Conservation (phyloP, 2,113 vertebrate species). For the Leucoraja erinaceus region DNA sequence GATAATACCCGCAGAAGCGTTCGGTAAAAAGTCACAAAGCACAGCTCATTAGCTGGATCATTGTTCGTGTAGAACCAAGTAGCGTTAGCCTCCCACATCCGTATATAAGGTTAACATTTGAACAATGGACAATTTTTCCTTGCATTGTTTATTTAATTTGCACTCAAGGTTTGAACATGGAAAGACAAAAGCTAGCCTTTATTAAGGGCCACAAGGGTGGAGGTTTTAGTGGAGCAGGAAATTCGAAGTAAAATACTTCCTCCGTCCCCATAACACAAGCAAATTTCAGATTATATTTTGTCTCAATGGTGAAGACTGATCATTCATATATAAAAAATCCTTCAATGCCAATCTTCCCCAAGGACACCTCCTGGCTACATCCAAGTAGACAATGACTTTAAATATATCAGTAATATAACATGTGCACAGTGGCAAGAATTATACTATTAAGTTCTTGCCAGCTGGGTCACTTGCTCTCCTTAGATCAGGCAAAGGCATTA, state of each 20-base stretch:
- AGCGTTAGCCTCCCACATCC: not conserved
- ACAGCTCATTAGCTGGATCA: not conserved
- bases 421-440: not conserved
- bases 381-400: not conserved
- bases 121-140: not conserved
- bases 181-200: not conserved
- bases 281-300: not conserved
- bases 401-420: not conserved
- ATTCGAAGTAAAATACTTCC: conserved; percentile 12
- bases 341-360: not conserved
- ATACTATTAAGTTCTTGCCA: not conserved
- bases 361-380: not conserved
- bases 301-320: not conserved
- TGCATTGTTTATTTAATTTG: conserved; percentile 16
- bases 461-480: not conserved
- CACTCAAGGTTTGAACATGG: not conserved
- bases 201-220: not conserved
- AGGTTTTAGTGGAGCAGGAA: not conserved
- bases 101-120: not conserved
- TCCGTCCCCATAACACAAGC: not conserved
- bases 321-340: not conserved
- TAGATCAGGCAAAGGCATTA: not conserved
- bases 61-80: not conserved
- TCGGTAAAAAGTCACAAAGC: not conserved
- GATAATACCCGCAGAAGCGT: too few species aligned